These are phyloP conservation scores for Carcharodon carcharias DNA, from an alignment of 2,797 vertebrate genomes.

Conservation along the genomic window DNA sequence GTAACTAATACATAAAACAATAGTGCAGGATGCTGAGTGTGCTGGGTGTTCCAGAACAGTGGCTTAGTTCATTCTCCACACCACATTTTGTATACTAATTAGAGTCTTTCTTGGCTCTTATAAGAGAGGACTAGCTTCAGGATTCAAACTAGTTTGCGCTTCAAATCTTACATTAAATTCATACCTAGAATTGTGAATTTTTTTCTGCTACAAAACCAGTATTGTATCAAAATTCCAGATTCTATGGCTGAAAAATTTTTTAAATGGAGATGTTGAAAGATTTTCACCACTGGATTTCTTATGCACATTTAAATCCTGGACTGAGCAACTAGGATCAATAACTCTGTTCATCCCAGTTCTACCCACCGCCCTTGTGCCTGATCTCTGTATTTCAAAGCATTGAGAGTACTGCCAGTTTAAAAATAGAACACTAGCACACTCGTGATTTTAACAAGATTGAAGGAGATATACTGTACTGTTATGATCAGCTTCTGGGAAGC, in stretches of 20 bases:
- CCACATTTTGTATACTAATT: conserved; percentile 37
- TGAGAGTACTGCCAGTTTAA: conserved; percentile 20
- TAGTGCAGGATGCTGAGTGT: conserved; percentile 22
- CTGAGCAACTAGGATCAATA: conserved; percentile 29
- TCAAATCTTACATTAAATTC: background rate
- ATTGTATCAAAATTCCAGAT: background rate
- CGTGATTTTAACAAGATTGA: conserved; percentile 17
- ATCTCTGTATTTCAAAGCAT: conserved; percentile 14
- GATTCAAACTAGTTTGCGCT: conserved; percentile 27
- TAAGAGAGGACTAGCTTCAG: background rate
- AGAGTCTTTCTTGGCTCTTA: conserved; percentile 15
- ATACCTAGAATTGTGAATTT: background rate
- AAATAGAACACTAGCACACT: conserved; percentile 17
- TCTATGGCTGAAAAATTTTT: background rate
- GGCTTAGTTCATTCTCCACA: conserved; percentile 35
- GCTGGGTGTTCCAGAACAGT: conserved; percentile 31
- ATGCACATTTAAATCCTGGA: conserved; percentile 1
- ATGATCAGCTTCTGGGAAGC: background rate
- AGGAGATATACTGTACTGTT: conserved; percentile 15
- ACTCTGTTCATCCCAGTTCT: conserved; percentile 32
- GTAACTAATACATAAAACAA: conserved; percentile 22
- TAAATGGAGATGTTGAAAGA: background rate
- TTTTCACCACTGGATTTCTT: background rate
- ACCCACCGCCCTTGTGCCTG: background rate
- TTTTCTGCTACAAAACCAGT: background rate